Evolutionary conservation across 2,888 invertebrate genomes (phyloP).

Genomic region (Ormyrus pomaceus): DNA sequence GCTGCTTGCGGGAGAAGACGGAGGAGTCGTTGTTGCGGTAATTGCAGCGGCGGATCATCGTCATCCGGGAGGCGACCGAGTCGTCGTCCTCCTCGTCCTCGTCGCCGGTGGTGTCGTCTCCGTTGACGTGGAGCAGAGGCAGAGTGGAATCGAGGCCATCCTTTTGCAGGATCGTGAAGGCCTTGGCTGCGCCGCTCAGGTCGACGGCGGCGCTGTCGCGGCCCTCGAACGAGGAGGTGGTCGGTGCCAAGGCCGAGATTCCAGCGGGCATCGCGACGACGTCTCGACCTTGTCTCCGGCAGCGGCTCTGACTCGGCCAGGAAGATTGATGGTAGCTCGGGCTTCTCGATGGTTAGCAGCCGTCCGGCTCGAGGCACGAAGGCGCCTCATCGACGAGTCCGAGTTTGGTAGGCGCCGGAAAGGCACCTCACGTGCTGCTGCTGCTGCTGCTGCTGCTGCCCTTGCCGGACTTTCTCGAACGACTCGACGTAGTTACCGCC

Average conservation of each 20-base stretch:
- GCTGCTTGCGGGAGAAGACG: conserved; percentile 65
- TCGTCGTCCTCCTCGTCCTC: conserved; percentile 50
- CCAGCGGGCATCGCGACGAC: conserved; percentile 67
- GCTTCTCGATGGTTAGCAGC: conserved; percentile 23
- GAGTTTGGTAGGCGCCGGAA: not conserved
- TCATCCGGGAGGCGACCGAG: conserved; percentile 57
- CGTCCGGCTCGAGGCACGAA: conserved; percentile 43
- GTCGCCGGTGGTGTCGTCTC: conserved; percentile 52
- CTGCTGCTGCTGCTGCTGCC: not conserved
- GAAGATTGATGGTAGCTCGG: conserved; percentile 20
- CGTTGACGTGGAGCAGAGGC: conserved; percentile 67
- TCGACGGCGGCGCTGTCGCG: conserved; percentile 47
- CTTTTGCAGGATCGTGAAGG: conserved; percentile 70
- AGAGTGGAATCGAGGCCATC: conserved; percentile 67
- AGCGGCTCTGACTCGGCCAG: not conserved
- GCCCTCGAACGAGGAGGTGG: conserved; percentile 60
- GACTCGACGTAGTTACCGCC: not conserved
- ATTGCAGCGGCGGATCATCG: conserved; percentile 51
- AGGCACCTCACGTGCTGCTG: not conserved
- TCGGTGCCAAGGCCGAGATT: conserved; percentile 66
- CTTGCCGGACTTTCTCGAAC: conserved; percentile 1
- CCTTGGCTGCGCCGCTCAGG: conserved; percentile 55
- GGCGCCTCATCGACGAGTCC: conserved; percentile 55
- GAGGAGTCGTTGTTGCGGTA: conserved; percentile 58
- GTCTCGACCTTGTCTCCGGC: conserved; percentile 19